phyloP scores from a whole-genome alignment of 2,888 invertebrate species.

The Tineola bisselliella region DNA sequence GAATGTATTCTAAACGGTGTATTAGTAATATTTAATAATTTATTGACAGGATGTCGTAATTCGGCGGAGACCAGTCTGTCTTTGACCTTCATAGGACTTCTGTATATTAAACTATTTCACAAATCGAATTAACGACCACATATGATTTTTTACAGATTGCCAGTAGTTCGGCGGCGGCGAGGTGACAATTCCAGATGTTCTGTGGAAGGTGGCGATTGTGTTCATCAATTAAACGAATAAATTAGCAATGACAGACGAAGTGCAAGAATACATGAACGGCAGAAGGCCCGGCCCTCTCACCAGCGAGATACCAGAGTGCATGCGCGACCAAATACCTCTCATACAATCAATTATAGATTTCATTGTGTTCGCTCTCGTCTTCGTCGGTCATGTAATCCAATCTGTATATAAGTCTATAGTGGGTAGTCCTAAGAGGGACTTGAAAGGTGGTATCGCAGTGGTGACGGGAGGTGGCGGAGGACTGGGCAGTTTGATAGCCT shows the following conservation, averaged over 20 bases:
- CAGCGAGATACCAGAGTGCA: conserved; percentile 57
- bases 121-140: not conserved
- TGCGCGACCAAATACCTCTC: conserved; percentile 58
- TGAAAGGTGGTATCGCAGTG: conserved; percentile 80
- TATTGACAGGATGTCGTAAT: not conserved
- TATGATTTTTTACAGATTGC: conserved; percentile 7
- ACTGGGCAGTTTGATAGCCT: conserved; percentile 79
- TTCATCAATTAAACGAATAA: conserved; percentile 18
- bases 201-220: not conserved
- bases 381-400: conserved; percentile 59
- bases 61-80: not conserved
- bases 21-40: conserved; percentile 12
- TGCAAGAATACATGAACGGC: conserved; percentile 53
- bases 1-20: conserved; percentile 7
- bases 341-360: conserved; percentile 67
- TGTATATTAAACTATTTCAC: not conserved
- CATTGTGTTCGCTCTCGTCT: conserved; percentile 60
- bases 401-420: conserved; percentile 69
- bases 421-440: conserved; percentile 73
- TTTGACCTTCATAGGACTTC: not conserved
- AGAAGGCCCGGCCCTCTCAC: conserved; percentile 53
- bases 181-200: not conserved
- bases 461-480: conserved; percentile 93
- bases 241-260: conserved; percentile 30
- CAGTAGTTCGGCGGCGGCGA: not conserved